Percentiles rank a stretch among this genome's conserved stretches.
Conservation (phyloP, 1,140 invertebrate genomes). For the Drosophila sp. region DNA sequence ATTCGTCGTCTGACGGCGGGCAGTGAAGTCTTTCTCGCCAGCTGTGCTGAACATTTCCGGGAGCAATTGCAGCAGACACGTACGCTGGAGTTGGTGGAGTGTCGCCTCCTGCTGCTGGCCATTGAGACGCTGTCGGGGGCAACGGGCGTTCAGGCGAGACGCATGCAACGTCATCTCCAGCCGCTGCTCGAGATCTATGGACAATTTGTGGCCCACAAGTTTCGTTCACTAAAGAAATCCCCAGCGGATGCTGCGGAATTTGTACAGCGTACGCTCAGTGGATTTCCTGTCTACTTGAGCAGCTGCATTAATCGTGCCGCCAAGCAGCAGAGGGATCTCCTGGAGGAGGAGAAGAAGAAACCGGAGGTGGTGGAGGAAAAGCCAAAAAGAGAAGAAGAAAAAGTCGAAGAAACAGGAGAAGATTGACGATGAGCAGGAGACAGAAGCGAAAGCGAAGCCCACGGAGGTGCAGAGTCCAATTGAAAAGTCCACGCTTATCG, state of each 20-base stretch:
- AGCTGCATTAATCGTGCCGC: conserved; percentile 59
- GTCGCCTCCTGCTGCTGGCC: conserved; percentile 63
- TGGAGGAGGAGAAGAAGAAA: conserved; percentile 4
- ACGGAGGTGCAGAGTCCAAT: too few relatives aligned
- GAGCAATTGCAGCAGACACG: conserved; percentile 25
- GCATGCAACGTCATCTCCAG: conserved; percentile 63
- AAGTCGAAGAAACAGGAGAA: background rate
- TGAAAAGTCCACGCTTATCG: conserved; percentile 32
- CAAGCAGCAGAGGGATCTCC: conserved; percentile 32
- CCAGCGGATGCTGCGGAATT: conserved; percentile 55
- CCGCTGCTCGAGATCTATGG: conserved; percentile 68
- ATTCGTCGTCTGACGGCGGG: conserved; percentile 46
- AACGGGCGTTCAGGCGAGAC: conserved; percentile 49
- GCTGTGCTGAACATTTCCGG: conserved; percentile 40
- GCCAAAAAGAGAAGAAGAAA: background rate
- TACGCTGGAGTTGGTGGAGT: conserved; percentile 13
- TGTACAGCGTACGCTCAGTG: conserved; percentile 54
- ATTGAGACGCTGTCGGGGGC: conserved; percentile 63
- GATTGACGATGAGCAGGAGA: background rate
- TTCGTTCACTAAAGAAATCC: conserved; percentile 55
- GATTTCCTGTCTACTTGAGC: conserved; percentile 60
- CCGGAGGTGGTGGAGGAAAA: background rate
- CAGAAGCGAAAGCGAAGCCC: background rate
- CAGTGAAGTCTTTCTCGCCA: conserved; percentile 52
- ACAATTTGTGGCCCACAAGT: conserved; percentile 59